Conservation (phyloP, 2,797 vertebrate genomes). For the Cuniculus paca region DNA sequence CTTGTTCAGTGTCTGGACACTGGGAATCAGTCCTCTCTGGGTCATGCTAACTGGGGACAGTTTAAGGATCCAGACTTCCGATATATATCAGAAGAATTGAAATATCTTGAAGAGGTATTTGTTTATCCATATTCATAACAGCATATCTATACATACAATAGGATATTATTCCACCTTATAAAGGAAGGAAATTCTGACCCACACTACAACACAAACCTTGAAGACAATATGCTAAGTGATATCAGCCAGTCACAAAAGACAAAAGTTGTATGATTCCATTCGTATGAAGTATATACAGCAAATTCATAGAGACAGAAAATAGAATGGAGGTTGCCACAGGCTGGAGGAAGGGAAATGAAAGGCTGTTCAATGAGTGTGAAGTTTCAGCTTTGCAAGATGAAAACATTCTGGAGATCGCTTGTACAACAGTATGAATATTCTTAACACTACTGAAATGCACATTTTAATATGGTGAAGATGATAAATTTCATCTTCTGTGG, state of each 20-base stretch:
- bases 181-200: background rate
- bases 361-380: background rate
- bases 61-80: background rate
- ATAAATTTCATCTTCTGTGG: background rate
- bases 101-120: background rate
- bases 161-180: background rate
- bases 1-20: background rate
- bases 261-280: background rate
- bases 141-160: fast-evolving
- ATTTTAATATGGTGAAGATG: background rate
- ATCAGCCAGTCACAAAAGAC: background rate
- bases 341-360: background rate
- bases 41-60: fast-evolving
- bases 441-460: no score
- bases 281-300: background rate
- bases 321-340: background rate
- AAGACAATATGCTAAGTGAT: background rate
- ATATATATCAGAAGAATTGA: background rate
- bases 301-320: background rate
- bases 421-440: no score
- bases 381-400: background rate
- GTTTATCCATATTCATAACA: background rate
- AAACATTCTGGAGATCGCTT: background rate
- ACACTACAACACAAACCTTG: background rate
- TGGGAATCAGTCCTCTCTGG: background rate